Evolutionary conservation across 2,888 invertebrate genomes (phyloP).

Genomic region (Eupithecia centaureata): DNA sequence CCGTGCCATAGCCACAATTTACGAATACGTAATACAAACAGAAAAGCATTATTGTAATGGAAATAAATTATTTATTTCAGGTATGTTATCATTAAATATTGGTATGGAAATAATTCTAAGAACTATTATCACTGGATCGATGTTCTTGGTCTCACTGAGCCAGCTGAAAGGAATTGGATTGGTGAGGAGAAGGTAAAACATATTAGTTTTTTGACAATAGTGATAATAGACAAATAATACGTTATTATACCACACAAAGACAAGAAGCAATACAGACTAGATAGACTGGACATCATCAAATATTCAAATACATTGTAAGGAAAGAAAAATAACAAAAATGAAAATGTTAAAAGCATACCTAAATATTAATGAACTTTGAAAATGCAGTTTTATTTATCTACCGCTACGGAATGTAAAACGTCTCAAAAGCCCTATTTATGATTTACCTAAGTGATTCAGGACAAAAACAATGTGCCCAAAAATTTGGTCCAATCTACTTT

Average conservation of each 20-base stretch:
- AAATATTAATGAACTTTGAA: no score
- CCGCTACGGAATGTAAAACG: neutral
- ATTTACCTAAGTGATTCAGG: no score
- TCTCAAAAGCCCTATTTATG: no score
- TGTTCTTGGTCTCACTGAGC: conserved; percentile 86
- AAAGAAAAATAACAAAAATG: no score
- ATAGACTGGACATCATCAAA: no score
- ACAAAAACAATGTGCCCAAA: neutral
- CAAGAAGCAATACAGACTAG: no score
- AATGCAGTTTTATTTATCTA: no score
- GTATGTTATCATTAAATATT: conserved; percentile 90
- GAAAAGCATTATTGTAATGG: neutral
- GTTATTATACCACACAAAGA: no score
- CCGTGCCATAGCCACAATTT: neutral
- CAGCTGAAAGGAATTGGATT: conserved; percentile 90
- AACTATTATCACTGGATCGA: conserved; percentile 89
- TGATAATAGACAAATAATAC: no score
- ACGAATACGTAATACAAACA: neutral
- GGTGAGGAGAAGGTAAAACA: conserved; percentile 81
- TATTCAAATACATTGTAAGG: no score
- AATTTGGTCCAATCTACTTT: neutral
- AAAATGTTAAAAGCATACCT: no score
- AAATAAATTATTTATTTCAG: conserved; percentile 61
- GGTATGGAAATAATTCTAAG: conserved; percentile 88
- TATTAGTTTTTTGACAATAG: neutral